Percentiles rank a stretch among this genome's conserved stretches.
Conservation (phyloP, 2,113 vertebrate species). For the Mystacornis crossleyi region DNA sequence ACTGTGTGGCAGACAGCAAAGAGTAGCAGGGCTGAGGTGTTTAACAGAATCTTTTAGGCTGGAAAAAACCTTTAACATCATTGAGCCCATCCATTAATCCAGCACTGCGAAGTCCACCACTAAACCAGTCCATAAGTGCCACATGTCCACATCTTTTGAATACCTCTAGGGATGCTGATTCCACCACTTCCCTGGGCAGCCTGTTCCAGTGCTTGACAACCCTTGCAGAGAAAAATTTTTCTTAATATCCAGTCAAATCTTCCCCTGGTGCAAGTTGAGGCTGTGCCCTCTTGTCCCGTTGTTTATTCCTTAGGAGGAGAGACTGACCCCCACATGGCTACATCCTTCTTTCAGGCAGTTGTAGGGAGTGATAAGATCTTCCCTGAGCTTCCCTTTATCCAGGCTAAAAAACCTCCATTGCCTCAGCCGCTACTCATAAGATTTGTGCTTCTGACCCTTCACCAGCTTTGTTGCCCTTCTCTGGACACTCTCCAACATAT, state of each 20-base stretch:
- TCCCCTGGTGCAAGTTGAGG: neutral
- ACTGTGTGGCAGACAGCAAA: neutral
- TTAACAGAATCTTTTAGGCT: neutral
- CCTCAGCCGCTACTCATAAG: fast-evolving
- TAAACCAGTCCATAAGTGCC: neutral
- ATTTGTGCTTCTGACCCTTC: neutral
- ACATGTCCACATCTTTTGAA: neutral
- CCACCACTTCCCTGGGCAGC: neutral
- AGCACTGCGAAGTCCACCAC: neutral
- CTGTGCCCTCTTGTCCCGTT: neutral
- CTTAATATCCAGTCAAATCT: neutral
- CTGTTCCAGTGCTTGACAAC: neutral
- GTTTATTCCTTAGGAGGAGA: neutral
- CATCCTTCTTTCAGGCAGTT: neutral
- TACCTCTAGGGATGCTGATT: neutral
- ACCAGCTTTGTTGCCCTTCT: neutral
- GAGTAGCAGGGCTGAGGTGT: neutral
- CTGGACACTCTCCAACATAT: fast-evolving
- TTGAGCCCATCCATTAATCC: neutral
- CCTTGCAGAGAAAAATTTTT: neutral
- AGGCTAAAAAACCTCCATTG: neutral
- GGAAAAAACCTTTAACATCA: neutral
- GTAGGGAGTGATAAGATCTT: neutral
- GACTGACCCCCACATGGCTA: neutral
- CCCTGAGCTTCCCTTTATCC: neutral